Conservation (phyloP, 2,888 invertebrate species). For the Nowickia ferox region DNA sequence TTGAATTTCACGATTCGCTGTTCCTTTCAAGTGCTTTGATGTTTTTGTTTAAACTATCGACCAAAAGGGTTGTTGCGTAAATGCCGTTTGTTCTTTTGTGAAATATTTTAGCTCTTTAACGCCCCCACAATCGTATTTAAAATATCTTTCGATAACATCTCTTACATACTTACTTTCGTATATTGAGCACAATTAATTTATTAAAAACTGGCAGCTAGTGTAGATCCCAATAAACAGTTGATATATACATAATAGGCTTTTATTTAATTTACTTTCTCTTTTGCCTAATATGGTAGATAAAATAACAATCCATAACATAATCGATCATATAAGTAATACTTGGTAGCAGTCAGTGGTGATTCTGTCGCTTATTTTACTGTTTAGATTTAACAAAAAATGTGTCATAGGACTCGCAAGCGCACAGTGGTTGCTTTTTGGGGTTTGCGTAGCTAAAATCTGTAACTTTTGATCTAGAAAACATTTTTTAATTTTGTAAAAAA, state of each 20-base stretch:
- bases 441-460: too few relatives aligned
- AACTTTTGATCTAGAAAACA: too few relatives aligned
- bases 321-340: too few relatives aligned
- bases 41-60: conserved; percentile 41
- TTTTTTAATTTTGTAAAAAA: too few relatives aligned
- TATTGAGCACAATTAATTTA: conserved; percentile 67
- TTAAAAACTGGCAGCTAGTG: conserved; percentile 41
- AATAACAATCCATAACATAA: too few relatives aligned
- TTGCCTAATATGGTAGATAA: not conserved
- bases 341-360: too few relatives aligned
- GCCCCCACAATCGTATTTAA: conserved; percentile 54
- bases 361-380: too few relatives aligned
- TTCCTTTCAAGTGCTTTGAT: not conserved
- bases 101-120: conserved; percentile 44
- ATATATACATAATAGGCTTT: not conserved
- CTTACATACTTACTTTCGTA: conserved; percentile 30
- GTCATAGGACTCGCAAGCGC: too few relatives aligned
- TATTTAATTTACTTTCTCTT: not conserved
- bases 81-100: conserved; percentile 5
- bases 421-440: too few relatives aligned
- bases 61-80: conserved; percentile 35
- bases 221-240: not conserved
- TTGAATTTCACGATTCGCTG: not conserved
- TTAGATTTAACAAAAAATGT: too few relatives aligned
- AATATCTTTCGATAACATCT: conserved; percentile 64